Conservation (phyloP, 2,113 vertebrate species). For the Pycnonotus jocosus region DNA sequence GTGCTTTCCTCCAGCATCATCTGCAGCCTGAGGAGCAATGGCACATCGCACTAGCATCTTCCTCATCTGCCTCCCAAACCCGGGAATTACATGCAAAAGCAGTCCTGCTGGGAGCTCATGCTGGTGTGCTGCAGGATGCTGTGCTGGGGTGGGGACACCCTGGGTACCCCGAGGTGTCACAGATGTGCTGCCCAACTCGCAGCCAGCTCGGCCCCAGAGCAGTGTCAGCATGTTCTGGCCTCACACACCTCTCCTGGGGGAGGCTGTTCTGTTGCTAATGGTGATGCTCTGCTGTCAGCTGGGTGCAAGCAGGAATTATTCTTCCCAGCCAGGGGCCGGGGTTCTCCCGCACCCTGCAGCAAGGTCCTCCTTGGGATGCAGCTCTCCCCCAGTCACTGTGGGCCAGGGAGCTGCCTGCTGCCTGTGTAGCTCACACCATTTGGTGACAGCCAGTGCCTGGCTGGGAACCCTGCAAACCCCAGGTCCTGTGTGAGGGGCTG, state of each 20-base stretch:
- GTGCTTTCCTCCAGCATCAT: neutral
- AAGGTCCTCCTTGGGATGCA: neutral
- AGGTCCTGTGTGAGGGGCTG: neutral
- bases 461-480: neutral
- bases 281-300: neutral
- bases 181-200: neutral
- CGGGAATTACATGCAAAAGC: neutral
- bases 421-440: neutral
- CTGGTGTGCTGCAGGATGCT: neutral
- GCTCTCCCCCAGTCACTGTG: neutral
- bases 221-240: neutral
- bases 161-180: rapidly evolving
- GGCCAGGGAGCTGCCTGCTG: neutral
- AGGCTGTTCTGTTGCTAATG: neutral
- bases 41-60: neutral
- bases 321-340: neutral
- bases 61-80: neutral
- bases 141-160: neutral
- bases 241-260: neutral
- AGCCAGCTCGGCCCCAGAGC: rapidly evolving
- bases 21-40: neutral
- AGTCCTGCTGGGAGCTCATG: neutral
- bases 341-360: neutral
- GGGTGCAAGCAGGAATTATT: neutral
- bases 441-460: neutral